These are phyloP conservation scores for Cistogaster globosa DNA, from an alignment of 2,888 invertebrate species.

Conservation along the genomic window DNA sequence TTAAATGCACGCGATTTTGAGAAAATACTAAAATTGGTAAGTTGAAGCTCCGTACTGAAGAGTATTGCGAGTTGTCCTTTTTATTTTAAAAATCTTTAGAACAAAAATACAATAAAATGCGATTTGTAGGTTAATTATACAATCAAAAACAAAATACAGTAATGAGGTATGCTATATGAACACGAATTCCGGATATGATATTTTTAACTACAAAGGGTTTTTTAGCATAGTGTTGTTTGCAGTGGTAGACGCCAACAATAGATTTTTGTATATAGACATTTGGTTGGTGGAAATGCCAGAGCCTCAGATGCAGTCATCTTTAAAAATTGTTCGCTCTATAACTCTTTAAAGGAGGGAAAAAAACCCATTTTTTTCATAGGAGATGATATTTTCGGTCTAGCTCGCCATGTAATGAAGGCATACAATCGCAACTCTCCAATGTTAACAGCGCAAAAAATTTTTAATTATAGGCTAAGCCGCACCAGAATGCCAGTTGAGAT, in stretches of 20 bases:
- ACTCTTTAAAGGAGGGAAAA: not conserved
- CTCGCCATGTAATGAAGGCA: not conserved
- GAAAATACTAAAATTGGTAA: not conserved
- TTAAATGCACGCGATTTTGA: not conserved
- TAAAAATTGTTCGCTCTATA: not conserved
- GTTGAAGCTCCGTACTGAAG: not conserved
- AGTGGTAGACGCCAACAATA: not conserved
- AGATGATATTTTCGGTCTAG: conserved; percentile 28
- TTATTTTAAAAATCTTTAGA: too few relatives aligned
- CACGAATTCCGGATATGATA: not conserved
- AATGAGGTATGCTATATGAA: too few relatives aligned
- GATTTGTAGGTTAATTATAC: too few relatives aligned
- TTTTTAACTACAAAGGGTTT: not conserved
- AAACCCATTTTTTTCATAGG: conserved; percentile 32
- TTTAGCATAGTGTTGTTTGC: not conserved
- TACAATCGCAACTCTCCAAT: not conserved
- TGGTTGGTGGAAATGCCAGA: not conserved
- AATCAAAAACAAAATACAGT: too few relatives aligned
- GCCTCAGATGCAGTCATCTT: not conserved
- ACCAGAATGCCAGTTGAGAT: too few relatives aligned
- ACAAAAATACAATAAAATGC: too few relatives aligned
- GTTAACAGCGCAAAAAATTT: conserved; percentile 25
- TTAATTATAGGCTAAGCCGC: not conserved
- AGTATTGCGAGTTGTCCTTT: too few relatives aligned
- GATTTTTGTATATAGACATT: not conserved